These are phyloP conservation scores for Lindbergichthys nudifrons DNA, from an alignment of 2,797 vertebrate genomes.

Conservation along the genomic window DNA sequence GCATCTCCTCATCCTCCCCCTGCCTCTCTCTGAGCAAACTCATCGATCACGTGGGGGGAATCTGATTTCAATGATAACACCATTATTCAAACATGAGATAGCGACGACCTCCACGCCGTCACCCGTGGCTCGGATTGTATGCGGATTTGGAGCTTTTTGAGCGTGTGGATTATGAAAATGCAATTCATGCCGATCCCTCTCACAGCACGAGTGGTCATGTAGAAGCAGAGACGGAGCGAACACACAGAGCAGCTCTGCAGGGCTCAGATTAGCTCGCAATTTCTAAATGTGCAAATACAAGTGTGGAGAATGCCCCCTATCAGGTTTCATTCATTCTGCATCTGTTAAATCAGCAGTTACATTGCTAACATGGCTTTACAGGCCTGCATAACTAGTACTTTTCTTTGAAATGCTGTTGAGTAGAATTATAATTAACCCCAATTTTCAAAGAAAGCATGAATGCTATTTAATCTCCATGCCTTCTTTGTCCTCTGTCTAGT, in stretches of 20 bases:
- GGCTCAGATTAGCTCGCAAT: conserved; percentile 14
- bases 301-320: not conserved
- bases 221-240: conserved; percentile 27
- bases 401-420: not conserved
- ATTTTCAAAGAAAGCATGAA: not conserved
- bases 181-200: conserved; percentile 64
- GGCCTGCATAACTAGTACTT: not conserved
- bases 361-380: not conserved
- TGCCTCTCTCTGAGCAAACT: conserved; percentile 44
- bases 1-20: conserved; percentile 30
- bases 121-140: conserved; percentile 52
- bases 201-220: conserved; percentile 56
- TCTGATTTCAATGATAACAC: conserved; percentile 73
- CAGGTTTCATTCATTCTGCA: not conserved
- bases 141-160: conserved; percentile 52
- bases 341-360: not conserved
- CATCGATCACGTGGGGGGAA: conserved; percentile 64
- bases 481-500: not conserved
- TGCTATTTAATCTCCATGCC: not conserved
- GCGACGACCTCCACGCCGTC: conserved; percentile 6
- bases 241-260: conserved; percentile 39
- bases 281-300: conserved; percentile 7
- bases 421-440: not conserved
- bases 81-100: conserved; percentile 74
- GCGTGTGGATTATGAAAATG: conserved; percentile 72